Evolutionary conservation across 2,888 invertebrate genomes (phyloP).

Genomic region (Allygus modestus): DNA sequence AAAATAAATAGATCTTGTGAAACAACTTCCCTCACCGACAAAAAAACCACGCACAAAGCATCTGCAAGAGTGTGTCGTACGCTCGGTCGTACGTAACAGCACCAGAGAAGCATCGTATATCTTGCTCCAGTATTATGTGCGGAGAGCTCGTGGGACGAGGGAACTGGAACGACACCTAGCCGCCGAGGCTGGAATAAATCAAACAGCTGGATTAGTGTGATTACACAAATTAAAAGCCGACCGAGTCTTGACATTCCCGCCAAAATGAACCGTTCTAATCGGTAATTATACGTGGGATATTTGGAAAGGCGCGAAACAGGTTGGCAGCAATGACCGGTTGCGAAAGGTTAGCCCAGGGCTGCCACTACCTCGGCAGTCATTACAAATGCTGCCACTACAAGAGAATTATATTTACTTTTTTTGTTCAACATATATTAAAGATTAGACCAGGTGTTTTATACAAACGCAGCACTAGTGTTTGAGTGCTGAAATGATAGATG

Average conservation of each 20-base stretch:
- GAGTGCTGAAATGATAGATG: no score
- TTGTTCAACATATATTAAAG: neutral
- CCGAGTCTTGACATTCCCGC: slow-evolving; percentile 47
- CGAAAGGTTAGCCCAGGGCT: slow-evolving; percentile 38
- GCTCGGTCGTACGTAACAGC: no score
- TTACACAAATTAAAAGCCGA: slow-evolving; percentile 50
- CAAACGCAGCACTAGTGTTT: no score
- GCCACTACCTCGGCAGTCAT: slow-evolving; percentile 13
- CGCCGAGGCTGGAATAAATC: slow-evolving; percentile 22
- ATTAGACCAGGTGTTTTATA: neutral
- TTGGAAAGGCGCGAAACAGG: slow-evolving; percentile 38
- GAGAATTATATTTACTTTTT: neutral
- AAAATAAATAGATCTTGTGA: no score
- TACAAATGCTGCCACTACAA: slow-evolving; percentile 5
- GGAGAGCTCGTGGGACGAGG: neutral
- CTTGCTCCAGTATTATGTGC: no score
- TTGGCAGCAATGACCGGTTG: slow-evolving; percentile 44
- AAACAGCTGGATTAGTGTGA: slow-evolving; percentile 29
- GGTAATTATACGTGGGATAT: slow-evolving; percentile 45
- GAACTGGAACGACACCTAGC: neutral
- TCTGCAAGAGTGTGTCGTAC: no score
- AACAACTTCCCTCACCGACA: no score
- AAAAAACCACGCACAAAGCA: no score
- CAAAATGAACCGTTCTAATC: slow-evolving; percentile 50
- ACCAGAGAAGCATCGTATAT: no score